Evolutionary conservation across 1,140 invertebrate genomes (phyloP).

Genomic region (Choristoneura fumiferana): DNA sequence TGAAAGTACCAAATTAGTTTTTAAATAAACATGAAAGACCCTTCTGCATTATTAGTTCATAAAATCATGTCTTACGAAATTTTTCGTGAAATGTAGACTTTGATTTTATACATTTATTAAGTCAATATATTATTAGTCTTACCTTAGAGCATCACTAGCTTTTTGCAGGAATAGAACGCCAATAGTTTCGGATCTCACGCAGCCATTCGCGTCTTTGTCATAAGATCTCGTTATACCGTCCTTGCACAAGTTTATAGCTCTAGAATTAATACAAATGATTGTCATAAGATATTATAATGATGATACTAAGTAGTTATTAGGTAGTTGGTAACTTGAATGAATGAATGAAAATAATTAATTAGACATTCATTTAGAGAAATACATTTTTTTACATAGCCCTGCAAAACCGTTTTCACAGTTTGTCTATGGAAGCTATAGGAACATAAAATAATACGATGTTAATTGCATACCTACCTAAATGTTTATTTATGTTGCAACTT

Average conservation of each 20-base stretch:
- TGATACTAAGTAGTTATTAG: no score
- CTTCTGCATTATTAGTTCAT: not conserved
- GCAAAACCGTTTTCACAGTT: no score
- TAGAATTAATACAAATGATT: constrained; percentile 30
- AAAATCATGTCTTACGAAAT: not conserved
- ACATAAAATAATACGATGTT: no score
- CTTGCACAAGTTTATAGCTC: constrained; percentile 81
- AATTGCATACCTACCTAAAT: no score
- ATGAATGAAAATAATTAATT: no score
- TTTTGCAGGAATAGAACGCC: constrained; percentile 89
- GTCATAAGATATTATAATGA: not conserved
- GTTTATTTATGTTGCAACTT: no score
- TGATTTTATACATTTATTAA: constrained; percentile 43
- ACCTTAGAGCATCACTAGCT: constrained; percentile 82
- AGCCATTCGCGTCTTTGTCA: constrained; percentile 86
- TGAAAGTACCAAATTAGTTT: constrained; percentile 61
- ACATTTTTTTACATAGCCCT: no score
- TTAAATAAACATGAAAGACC: no score
- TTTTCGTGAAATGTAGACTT: not conserved
- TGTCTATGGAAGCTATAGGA: no score
- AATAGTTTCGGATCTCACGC: constrained; percentile 84
- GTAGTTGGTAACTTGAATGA: no score
- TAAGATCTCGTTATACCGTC: constrained; percentile 91
- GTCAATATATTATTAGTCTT: constrained; percentile 82
- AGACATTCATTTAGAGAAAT: no score